Conservation (phyloP, 2,888 invertebrate species). For the Drosophila setosimentum region DNA sequence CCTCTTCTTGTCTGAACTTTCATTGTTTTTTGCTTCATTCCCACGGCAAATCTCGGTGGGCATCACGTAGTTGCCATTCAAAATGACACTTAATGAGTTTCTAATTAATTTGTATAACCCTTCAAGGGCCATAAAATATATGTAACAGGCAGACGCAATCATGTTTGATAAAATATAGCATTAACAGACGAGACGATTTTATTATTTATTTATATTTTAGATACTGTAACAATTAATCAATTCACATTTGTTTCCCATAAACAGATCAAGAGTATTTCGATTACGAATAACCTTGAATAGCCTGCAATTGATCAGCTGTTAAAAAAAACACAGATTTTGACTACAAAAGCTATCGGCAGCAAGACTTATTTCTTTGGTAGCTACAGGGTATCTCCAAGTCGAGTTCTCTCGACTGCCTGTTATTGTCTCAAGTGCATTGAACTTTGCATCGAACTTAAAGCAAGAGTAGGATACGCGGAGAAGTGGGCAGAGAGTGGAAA, state of each 20-base stretch:
- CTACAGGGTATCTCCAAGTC: neutral
- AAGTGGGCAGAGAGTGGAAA: conserved; percentile 26
- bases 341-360: too few species aligned
- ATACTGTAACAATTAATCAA: neutral
- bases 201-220: neutral
- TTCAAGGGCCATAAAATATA: neutral
- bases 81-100: conserved; percentile 68
- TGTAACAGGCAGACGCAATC: neutral
- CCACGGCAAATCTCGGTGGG: conserved; percentile 51
- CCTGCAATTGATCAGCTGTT: neutral
- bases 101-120: conserved; percentile 67
- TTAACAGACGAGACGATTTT: neutral
- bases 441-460: conserved; percentile 36
- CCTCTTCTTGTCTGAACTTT: neutral
- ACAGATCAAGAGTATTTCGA: neutral
- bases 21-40: conserved; percentile 46
- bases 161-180: neutral
- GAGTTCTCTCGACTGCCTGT: neutral
- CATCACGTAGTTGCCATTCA: conserved; percentile 54
- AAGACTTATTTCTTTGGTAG: neutral
- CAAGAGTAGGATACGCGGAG: conserved; percentile 24
- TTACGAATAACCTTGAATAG: neutral
- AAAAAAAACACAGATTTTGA: neutral
- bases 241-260: neutral
- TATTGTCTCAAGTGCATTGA: conserved; percentile 64